Conservation (phyloP, 2,888 invertebrate genomes). For the Chelonus formosanus region DNA sequence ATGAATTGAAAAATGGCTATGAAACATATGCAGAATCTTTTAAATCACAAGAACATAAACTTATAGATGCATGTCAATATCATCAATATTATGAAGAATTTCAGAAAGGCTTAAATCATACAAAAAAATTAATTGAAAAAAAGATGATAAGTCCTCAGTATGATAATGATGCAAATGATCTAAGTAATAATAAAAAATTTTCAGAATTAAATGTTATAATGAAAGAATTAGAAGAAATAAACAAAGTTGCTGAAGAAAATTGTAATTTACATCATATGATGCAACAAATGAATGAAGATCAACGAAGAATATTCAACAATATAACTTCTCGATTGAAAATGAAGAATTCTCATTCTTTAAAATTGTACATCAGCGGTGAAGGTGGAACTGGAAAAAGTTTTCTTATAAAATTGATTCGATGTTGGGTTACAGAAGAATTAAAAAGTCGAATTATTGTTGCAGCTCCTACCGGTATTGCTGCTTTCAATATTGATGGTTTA, state of each 20-base stretch:
- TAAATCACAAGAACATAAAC: conserved; percentile 22
- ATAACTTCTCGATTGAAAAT: not conserved
- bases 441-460: conserved; percentile 48
- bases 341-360: conserved; percentile 25
- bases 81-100: conserved; percentile 22
- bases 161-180: not conserved
- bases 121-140: not conserved
- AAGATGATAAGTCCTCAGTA: not conserved
- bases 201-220: not conserved
- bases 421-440: conserved; percentile 42
- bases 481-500: conserved; percentile 44
- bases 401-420: conserved; percentile 43
- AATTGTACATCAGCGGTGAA: conserved; percentile 45
- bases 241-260: not conserved
- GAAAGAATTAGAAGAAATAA: not conserved
- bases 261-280: conserved; percentile 16
- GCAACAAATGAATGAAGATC: conserved; percentile 22
- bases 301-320: conserved; percentile 1
- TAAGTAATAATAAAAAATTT: not conserved
- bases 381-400: conserved; percentile 38
- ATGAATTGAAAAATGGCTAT: conserved; percentile 34
- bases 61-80: too few relatives aligned
- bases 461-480: conserved; percentile 53
- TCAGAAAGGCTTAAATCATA: conserved; percentile 22
- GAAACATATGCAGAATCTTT: conserved; percentile 39